These are phyloP conservation scores for Phyllostomus hastatus DNA, from an alignment of 2,113 vertebrate genomes.

Conservation along the genomic window DNA sequence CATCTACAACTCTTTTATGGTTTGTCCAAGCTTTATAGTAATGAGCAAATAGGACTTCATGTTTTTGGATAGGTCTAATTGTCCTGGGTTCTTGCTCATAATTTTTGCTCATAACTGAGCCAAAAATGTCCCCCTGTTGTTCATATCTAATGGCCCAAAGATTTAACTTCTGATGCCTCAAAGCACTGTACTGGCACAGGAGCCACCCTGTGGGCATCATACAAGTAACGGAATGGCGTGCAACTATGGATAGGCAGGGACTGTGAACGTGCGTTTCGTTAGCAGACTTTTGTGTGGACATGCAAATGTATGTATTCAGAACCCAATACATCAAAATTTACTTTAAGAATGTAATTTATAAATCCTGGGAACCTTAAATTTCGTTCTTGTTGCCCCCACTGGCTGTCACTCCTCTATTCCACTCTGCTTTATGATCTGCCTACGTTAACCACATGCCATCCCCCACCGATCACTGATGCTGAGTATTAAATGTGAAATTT, in stretches of 20 bases:
- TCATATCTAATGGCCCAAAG: neutral
- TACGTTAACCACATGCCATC: conserved; percentile 68
- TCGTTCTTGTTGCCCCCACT: conserved; percentile 23
- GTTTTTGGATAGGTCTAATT: neutral
- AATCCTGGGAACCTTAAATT: neutral
- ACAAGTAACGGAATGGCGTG: neutral
- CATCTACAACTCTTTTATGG: neutral
- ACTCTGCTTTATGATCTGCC: conserved; percentile 56
- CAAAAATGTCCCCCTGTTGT: neutral
- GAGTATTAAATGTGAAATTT: conserved; percentile 62
- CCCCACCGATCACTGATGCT: conserved; percentile 55
- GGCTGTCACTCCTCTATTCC: conserved; percentile 49
- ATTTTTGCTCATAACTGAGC: neutral
- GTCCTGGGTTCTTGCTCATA: neutral
- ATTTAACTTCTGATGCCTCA: conserved; percentile 3
- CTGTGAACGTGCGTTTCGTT: neutral
- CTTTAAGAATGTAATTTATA: neutral
- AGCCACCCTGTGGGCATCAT: neutral
- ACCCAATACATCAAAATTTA: neutral
- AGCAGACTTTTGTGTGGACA: neutral
- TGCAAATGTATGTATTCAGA: neutral
- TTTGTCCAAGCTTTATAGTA: neutral
- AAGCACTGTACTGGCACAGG: neutral
- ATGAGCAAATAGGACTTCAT: neutral
- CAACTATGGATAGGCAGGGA: neutral